A percentile compares a stretch with the other conserved stretches of the same genome.
These are phyloP conservation scores for Dynastes grantii DNA, from an alignment of 2,888 invertebrate species.

Conservation along the genomic window DNA sequence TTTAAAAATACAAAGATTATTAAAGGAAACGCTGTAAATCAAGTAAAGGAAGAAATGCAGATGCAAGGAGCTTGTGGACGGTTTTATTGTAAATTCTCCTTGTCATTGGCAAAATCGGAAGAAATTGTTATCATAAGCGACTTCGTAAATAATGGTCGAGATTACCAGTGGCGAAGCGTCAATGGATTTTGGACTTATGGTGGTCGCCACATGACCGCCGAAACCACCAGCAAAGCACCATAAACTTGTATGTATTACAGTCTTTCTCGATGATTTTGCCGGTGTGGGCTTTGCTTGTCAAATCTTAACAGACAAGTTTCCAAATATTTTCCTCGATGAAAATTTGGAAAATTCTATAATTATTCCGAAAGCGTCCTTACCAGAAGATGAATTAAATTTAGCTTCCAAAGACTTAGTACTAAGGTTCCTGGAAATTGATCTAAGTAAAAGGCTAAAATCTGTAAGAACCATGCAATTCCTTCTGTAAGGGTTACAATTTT, in stretches of 20 bases:
- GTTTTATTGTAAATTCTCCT: conserved; percentile 83
- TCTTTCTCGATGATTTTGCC: too few species aligned
- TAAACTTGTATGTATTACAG: too few species aligned
- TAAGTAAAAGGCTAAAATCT: conserved; percentile 77
- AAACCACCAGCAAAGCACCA: too few species aligned
- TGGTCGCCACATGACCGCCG: too few species aligned
- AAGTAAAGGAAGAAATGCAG: conserved; percentile 88
- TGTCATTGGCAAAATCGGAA: conserved; percentile 91
- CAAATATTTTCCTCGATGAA: conserved; percentile 53
- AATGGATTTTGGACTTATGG: too few species aligned
- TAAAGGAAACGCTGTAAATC: conserved; percentile 84
- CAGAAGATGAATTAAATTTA: conserved; percentile 52
- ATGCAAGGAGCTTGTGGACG: conserved; percentile 89
- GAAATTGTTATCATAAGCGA: conserved; percentile 87
- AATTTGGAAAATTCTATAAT: not conserved
- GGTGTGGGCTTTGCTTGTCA: too few species aligned
- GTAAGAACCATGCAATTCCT: conserved; percentile 78
- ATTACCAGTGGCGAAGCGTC: too few species aligned
- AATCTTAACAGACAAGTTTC: conserved; percentile 51
- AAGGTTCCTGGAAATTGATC: conserved; percentile 78
- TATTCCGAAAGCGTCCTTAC: conserved; percentile 39
- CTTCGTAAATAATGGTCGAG: conserved; percentile 88
- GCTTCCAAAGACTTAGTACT: conserved; percentile 74
- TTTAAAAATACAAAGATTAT: conserved; percentile 91
- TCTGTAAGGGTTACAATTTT: conserved; percentile 81